phyloP scores from a whole-genome alignment of 2,797 vertebrate genomes.

The Hippopotamyrus pictus region DNA sequence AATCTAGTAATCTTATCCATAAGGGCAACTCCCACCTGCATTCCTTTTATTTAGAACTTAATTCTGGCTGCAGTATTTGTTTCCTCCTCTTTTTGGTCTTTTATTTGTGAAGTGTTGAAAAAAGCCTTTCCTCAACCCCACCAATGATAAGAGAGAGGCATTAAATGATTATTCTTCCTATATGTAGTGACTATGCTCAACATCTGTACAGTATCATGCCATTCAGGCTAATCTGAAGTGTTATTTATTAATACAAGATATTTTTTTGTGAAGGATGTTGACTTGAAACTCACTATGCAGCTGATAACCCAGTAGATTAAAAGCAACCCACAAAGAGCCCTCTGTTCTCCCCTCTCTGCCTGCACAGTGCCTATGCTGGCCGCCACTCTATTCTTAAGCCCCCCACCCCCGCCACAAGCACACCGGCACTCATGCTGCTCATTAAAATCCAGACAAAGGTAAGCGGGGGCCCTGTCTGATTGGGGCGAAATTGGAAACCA shows the following conservation, averaged over 20 bases:
- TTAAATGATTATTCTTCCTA: not conserved
- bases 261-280: conserved; percentile 15
- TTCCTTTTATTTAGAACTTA: conserved; percentile 1
- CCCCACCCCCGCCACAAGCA: not conserved
- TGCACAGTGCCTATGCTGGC: not conserved
- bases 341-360: conserved; percentile 18
- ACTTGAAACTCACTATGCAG: conserved; percentile 8
- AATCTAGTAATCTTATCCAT: conserved; percentile 12
- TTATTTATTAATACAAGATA: conserved; percentile 19
- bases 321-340: conserved; percentile 11
- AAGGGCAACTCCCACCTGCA: not conserved
- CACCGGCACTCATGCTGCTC: not conserved
- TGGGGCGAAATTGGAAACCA: not conserved
- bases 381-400: not conserved
- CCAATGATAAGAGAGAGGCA: not conserved
- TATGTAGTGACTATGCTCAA: not conserved
- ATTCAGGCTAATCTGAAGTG: not conserved
- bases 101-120: not conserved
- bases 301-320: conserved; percentile 17
- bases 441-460: conserved; percentile 13
- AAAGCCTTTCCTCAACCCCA: not conserved
- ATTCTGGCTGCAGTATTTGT: not conserved
- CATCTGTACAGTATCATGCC: not conserved
- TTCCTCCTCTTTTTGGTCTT: not conserved
- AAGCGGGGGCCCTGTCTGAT: not conserved